Conservation (phyloP, 1,140 invertebrate genomes). For the Pogonognathellus flavescens region DNA sequence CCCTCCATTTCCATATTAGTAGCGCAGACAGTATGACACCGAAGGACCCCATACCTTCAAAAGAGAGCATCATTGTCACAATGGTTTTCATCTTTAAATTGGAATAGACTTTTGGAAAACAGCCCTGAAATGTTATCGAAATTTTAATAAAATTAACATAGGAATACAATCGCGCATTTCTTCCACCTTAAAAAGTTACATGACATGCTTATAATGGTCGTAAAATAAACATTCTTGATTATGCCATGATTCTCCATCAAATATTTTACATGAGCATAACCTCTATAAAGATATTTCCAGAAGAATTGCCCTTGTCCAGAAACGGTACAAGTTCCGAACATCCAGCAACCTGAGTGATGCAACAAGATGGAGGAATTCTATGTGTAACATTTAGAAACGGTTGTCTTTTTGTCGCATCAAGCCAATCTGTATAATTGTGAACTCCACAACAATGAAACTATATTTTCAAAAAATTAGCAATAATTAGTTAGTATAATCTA, state of each 20-base stretch:
- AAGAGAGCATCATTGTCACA: background rate
- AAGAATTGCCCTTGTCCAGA: too few species aligned
- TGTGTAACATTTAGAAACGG: background rate
- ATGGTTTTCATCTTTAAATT: background rate
- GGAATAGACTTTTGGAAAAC: background rate
- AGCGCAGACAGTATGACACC: background rate
- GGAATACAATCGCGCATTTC: too few species aligned
- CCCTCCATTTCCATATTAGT: background rate
- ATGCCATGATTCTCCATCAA: too few species aligned
- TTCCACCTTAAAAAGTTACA: too few species aligned
- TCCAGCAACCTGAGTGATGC: background rate
- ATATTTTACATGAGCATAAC: too few species aligned
- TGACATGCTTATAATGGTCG: too few species aligned
- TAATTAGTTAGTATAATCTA: too few species aligned
- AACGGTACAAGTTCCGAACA: background rate
- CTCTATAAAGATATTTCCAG: background rate
- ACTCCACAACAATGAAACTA: background rate
- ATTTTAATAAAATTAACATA: too few species aligned
- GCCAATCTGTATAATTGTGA: background rate
- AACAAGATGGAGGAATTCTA: background rate
- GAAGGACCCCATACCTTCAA: background rate
- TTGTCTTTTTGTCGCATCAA: background rate
- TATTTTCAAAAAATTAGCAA: background rate
- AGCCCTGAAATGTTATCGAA: background rate
- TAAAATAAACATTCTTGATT: too few species aligned